These are phyloP conservation scores for Chaunax sp. DNA, from an alignment of 2,797 vertebrate species.

Conservation along the genomic window DNA sequence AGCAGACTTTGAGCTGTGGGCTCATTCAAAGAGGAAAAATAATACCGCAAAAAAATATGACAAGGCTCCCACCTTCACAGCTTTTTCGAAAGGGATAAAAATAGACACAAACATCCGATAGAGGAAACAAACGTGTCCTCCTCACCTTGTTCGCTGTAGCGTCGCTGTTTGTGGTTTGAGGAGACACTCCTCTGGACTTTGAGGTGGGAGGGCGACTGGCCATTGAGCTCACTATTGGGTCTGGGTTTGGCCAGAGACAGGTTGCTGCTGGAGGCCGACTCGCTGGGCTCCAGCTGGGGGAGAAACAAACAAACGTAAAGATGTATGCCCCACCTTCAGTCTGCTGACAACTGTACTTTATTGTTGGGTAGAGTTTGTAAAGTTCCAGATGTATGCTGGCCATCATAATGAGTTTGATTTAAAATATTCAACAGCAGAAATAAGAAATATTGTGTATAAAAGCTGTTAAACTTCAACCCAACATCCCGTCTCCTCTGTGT, in stretches of 20 bases:
- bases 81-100: too few species aligned
- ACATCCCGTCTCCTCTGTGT: too few species aligned
- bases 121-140: not conserved
- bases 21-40: not conserved
- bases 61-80: too few species aligned
- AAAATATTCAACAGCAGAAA: too few species aligned
- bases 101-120: too few species aligned
- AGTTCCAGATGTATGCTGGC: too few species aligned
- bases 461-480: too few species aligned
- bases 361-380: not conserved
- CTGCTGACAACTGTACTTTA: too few species aligned
- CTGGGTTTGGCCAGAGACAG: conserved; percentile 93
- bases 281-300: conserved; percentile 91
- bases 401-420: too few species aligned
- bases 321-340: not conserved
- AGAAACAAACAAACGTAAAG: not conserved
- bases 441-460: too few species aligned
- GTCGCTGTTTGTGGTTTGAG: conserved; percentile 95
- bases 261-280: conserved; percentile 97
- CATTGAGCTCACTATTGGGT: conserved; percentile 95
- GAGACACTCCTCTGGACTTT: conserved; percentile 95
- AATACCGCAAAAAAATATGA: too few species aligned
- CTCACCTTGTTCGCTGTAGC: conserved; percentile 97
- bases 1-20: not conserved
- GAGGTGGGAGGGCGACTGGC: conserved; percentile 94